Evolutionary conservation across 2,888 invertebrate species (phyloP), one percentile per base, ranked within the genome.

Genomic region (Dyspetes luteomarginatus): DNA sequence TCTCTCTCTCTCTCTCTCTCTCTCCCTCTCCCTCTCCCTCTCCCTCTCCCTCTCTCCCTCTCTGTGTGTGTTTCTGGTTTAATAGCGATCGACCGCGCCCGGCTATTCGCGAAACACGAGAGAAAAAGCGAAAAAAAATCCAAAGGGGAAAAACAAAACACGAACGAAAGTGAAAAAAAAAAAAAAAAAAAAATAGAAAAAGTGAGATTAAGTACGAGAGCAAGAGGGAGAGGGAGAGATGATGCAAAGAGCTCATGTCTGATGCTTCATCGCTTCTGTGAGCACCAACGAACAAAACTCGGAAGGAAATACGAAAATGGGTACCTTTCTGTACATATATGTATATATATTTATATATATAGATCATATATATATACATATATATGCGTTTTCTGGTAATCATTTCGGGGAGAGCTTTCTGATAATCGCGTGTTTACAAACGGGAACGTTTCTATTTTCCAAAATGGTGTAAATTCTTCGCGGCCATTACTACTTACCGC

Each of bases 31-130:
- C 50, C 41, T 55, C 73, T 56, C 60, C 52, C 56, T 30, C 28
- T 19, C 43, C 43, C 43, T 56, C 50, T 19, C 26, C 30, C 62
- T 17, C 52, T 3, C 24, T 52, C 52, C 15, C 26, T 62, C 30
- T 12, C 65, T 83, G 64, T 71, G 58, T 73, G 82, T 82, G 78
- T 71, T 84, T 82, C 84, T 84, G 83, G 84, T 71, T 82, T 77
- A 80, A 73, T 77, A 77, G 79, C 77, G 73, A 82, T 82, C 71
- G 80, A 72, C 65, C 50, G 71, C 50, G 52, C 64, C 36, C 36
- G 30, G 19, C 50, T 43, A 65, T 78, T 65, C 58, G 48, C 65
- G 56, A 78, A 78, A 72, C 71, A 52, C 64, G 62, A 78, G 69
- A 36, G 48, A 60, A 69, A 73, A 81, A 52, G 60, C 56, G 64